A percentile compares a stretch with the other conserved stretches of the same genome.
These are phyloP conservation scores for Boulengeromyrus knoepffleri DNA, from an alignment of 2,113 vertebrate species.

Conservation along the genomic window DNA sequence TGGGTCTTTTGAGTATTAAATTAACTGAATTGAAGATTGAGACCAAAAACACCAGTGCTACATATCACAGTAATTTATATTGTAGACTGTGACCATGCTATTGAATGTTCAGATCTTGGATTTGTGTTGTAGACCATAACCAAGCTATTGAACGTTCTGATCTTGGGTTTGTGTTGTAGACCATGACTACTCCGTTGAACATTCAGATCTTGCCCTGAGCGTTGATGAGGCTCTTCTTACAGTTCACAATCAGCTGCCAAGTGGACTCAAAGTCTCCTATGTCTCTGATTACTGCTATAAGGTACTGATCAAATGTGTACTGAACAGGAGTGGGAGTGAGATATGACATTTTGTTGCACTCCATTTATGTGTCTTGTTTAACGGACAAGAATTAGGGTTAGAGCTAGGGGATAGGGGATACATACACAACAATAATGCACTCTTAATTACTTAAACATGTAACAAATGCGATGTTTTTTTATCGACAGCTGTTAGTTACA, in stretches of 20 bases:
- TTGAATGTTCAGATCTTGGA: neutral
- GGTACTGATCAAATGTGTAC: constrained; percentile 38
- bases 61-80: neutral
- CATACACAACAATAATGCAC: neutral
- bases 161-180: neutral
- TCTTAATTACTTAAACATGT: neutral
- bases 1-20: neutral
- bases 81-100: neutral
- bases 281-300: constrained; percentile 62
- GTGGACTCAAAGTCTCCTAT: constrained; percentile 49
- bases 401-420: neutral
- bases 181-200: neutral
- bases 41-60: neutral
- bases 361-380: neutral
- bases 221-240: constrained; percentile 59
- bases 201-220: constrained; percentile 32
- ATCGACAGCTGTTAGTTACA: neutral
- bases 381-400: neutral
- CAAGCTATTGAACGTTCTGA: neutral
- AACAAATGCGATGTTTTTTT: neutral
- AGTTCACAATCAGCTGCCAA: constrained; percentile 51
- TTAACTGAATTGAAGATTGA: neutral
- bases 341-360: neutral
- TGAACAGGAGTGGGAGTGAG: neutral
- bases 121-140: neutral